phyloP scores from a whole-genome alignment of 2,888 invertebrate species.

The Brassicogethes aeneus region DNA sequence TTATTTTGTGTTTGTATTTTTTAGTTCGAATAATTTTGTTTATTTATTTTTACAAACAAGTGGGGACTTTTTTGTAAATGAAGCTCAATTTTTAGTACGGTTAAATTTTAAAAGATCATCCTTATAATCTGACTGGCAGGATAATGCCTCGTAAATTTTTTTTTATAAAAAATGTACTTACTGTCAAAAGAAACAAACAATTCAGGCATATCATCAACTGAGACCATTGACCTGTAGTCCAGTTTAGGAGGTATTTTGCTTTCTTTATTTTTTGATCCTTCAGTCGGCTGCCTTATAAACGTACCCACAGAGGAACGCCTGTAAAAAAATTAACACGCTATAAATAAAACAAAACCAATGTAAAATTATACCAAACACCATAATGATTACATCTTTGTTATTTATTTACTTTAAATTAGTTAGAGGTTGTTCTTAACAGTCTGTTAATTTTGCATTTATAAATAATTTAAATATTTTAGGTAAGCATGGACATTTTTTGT shows the following conservation, averaged over 20 bases:
- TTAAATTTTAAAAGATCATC: no score
- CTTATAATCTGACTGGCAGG: no score
- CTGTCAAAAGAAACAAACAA: conserved; percentile 91
- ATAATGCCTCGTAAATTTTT: neutral
- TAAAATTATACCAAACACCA: no score
- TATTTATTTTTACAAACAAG: neutral
- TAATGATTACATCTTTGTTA: no score
- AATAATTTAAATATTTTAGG: no score
- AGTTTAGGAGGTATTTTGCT: conserved; percentile 60
- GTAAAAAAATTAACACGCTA: conserved; percentile 24
- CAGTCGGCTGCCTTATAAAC: conserved; percentile 65
- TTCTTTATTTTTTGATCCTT: conserved; percentile 45
- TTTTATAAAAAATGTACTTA: conserved; percentile 47
- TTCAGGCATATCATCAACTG: conserved; percentile 91
- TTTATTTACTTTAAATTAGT: no score
- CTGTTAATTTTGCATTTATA: no score
- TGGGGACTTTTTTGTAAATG: neutral
- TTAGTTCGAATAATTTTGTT: neutral
- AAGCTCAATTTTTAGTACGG: neutral
- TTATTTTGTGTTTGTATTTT: neutral
- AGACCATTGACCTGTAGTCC: conserved; percentile 88
- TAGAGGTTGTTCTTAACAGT: no score
- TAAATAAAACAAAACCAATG: conserved; percentile 7
- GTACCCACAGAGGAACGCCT: conserved; percentile 83
- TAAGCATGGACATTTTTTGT: no score